Base-by-base conservation (phyloP, 2,113 vertebrate genomes). In the Tauraco erythrolophus region DNA sequence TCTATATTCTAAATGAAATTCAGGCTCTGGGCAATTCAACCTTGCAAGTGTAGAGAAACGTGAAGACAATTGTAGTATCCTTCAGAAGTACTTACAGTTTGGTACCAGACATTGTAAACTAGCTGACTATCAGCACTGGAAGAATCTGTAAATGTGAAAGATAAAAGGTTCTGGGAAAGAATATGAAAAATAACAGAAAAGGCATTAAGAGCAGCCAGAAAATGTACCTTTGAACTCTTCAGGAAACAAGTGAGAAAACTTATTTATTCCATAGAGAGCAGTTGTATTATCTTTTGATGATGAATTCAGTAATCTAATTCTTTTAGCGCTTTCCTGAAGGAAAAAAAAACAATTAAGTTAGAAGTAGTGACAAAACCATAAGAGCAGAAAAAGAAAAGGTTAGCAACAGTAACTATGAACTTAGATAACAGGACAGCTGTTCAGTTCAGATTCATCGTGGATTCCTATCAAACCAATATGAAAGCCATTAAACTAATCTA, bases 251-350 rank as follows among this genome's bases (percentile, higher is more conserved):
- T 99, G 97, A 78, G 99, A 99, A 97, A 99, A 99, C 51, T 98
- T 98, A 97, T 99, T 99, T 92, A 99, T 96, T 92, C 99, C 99
- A 62, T 99, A 99, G 68, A 97, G 6, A n/a, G 99, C 99, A 64
- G 98, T 98, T 0, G 16, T 48, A 48, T 98, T 98, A 69, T 96
- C 97, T 88, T 54, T 77, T 84, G 97, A 60, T 48, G 98, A 95
- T 64, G 96, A 98, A 98, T 99, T 99, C 96, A 99, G 92, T 74
- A 98, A 87, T 19, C 9, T 93, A 65, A 99, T 98, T 83, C 99
- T 98, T 68, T 95, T 84, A 68, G 97, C 7, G 2, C 99, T 99
- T 97, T 98, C 96, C 99, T 99, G 90, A 54, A 98, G 88, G 43
- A 5, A 71, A 94, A 76, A 71, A 18, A 72, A 41, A 37, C 21